Evolutionary conservation across 2,888 invertebrate genomes (phyloP).

Genomic region (Nephrocerus scutellatus): DNA sequence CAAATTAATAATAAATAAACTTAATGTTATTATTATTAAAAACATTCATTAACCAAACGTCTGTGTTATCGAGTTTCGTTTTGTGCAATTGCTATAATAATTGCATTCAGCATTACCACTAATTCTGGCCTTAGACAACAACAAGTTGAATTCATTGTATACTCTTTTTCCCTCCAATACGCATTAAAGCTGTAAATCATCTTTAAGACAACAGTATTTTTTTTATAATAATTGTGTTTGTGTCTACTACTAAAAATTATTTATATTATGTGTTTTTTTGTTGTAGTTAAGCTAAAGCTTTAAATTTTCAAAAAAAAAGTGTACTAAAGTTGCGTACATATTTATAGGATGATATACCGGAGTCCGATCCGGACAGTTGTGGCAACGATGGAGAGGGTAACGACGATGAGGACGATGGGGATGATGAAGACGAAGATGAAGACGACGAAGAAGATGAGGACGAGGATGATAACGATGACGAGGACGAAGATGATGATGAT

Average conservation of each 20-base stretch:
- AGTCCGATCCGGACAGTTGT: constrained; percentile 47
- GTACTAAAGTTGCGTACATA: constrained; percentile 9
- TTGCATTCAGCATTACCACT: too few relatives aligned
- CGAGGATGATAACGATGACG: constrained; percentile 47
- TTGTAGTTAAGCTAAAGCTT: constrained; percentile 7
- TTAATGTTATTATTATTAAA: constrained; percentile 6
- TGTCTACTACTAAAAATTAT: constrained; percentile 1
- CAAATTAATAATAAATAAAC: constrained; percentile 8
- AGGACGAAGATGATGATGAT: constrained; percentile 46
- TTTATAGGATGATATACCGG: constrained; percentile 45
- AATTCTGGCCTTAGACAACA: constrained; percentile 44
- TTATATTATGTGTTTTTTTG: constrained; percentile 2
- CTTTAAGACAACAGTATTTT: neutral
- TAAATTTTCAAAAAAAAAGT: constrained; percentile 13
- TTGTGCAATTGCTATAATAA: too few relatives aligned
- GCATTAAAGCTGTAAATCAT: neutral
- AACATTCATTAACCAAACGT: neutral
- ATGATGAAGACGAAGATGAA: constrained; percentile 41
- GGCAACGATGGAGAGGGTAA: constrained; percentile 42
- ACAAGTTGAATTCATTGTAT: constrained; percentile 20
- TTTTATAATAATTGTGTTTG: neutral
- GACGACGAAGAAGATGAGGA: constrained; percentile 47
- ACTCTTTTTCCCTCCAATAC: neutral
- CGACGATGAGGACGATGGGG: constrained; percentile 44
- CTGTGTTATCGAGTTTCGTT: too few relatives aligned